phyloP scores from a whole-genome alignment of 2,797 vertebrate species.

The Helicolenus hilgendorfi region DNA sequence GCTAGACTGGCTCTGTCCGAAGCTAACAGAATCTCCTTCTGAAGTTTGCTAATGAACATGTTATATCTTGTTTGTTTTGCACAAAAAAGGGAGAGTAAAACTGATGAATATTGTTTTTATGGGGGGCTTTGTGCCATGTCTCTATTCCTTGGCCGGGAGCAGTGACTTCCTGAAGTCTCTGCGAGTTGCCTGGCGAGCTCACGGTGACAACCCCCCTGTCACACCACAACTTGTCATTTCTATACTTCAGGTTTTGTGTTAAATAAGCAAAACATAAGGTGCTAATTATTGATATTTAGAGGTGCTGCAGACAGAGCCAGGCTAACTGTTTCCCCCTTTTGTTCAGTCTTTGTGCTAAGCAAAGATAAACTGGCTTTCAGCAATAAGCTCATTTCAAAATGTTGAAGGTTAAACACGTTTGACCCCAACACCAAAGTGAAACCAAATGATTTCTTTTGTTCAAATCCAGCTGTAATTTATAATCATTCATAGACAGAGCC shows the following conservation, averaged over 20 bases:
- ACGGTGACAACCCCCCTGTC: background rate
- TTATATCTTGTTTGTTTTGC: no score
- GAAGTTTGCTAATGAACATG: background rate
- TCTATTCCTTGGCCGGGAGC: rapidly evolving
- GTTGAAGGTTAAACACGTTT: background rate
- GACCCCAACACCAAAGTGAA: background rate
- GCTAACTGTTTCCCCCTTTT: background rate
- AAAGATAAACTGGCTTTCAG: background rate
- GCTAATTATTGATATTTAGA: background rate
- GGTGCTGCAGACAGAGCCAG: background rate
- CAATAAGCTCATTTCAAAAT: background rate
- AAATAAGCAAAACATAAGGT: background rate
- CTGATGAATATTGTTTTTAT: background rate
- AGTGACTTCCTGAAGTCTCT: no score
- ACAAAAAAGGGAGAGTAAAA: background rate
- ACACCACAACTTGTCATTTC: background rate
- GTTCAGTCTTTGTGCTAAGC: slow-evolving; percentile 3
- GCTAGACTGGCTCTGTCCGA: background rate
- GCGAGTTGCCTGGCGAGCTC: no score
- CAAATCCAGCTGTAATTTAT: background rate
- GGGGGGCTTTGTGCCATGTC: background rate
- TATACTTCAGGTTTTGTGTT: background rate
- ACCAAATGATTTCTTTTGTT: background rate
- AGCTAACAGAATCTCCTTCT: background rate
- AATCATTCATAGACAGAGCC: background rate